These are phyloP conservation scores for Tetragonula carbonaria DNA, from an alignment of 2,888 invertebrate genomes.

Conservation along the genomic window DNA sequence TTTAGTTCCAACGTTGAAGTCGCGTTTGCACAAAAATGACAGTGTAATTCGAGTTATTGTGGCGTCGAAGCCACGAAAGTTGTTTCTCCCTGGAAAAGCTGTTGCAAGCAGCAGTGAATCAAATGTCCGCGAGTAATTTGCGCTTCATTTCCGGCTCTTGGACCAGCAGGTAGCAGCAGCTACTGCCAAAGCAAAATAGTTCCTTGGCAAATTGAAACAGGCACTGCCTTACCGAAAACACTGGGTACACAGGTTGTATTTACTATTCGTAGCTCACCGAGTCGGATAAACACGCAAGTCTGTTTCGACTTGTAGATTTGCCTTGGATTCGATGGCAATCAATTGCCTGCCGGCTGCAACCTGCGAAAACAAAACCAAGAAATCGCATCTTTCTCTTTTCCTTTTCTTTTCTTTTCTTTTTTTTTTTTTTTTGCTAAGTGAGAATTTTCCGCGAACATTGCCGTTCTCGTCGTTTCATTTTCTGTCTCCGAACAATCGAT, in stretches of 20 bases:
- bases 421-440: too few species aligned
- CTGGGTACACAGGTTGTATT: slow-evolving; percentile 39
- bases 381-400: neutral
- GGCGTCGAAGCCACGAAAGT: neutral
- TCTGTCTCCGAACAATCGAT: neutral
- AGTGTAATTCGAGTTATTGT: neutral
- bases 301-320: slow-evolving; percentile 51
- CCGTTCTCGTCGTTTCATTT: neutral
- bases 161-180: neutral
- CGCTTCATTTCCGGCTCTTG: slow-evolving; percentile 29
- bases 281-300: slow-evolving; percentile 49
- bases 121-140: slow-evolving; percentile 27
- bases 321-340: slow-evolving; percentile 19
- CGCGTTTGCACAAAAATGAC: neutral
- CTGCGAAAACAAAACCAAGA: slow-evolving; percentile 5
- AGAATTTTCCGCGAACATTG: neutral
- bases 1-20: too few species aligned
- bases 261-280: slow-evolving; percentile 38
- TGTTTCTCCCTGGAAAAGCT: neutral
- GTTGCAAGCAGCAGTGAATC: neutral
- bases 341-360: slow-evolving; percentile 10
- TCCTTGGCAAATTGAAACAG: slow-evolving; percentile 51
- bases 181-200: slow-evolving; percentile 40
- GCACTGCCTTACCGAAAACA: slow-evolving; percentile 31
- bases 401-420: neutral